These are phyloP conservation scores for Lagopus leucura DNA, from an alignment of 2,113 vertebrate species.

Conservation along the genomic window DNA sequence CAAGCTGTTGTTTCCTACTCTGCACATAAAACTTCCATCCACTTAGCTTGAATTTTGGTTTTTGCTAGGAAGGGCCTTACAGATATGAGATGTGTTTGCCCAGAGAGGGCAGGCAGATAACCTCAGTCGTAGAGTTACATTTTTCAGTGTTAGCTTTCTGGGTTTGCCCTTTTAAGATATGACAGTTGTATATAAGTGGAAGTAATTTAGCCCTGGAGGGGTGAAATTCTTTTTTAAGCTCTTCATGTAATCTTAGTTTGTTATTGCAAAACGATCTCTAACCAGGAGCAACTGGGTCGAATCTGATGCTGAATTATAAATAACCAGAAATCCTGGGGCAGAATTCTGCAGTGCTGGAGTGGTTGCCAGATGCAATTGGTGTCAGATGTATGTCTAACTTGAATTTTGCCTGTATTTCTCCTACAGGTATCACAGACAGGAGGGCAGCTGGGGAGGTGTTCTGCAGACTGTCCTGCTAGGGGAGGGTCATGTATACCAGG, in stretches of 20 bases:
- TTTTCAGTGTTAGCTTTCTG: conserved; percentile 47
- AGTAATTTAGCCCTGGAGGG: conserved; percentile 67
- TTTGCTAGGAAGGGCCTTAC: conserved; percentile 32
- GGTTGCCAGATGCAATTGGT: conserved; percentile 55
- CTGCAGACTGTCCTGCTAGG: neutral
- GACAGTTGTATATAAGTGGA: conserved; percentile 72
- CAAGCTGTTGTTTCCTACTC: conserved; percentile 62
- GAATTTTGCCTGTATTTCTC: neutral
- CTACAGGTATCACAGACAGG: neutral
- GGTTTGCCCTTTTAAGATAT: conserved; percentile 63
- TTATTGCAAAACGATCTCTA: conserved; percentile 72
- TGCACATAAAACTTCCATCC: conserved; percentile 32
- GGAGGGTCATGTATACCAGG: neutral
- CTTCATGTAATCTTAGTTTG: conserved; percentile 65
- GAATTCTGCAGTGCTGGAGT: conserved; percentile 14
- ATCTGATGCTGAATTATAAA: conserved; percentile 66
- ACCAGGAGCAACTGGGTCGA: conserved; percentile 63
- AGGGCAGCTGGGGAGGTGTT: neutral
- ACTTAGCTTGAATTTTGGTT: conserved; percentile 24
- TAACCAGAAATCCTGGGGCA: conserved; percentile 62
- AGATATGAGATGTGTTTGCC: conserved; percentile 15
- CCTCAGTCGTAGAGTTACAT: conserved; percentile 42
- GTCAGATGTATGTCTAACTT: neutral
- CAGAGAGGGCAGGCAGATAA: conserved; percentile 48
- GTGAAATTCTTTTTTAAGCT: conserved; percentile 73